These are phyloP conservation scores for Cinara cedri DNA, from an alignment of 2,888 invertebrate genomes.

Conservation along the genomic window DNA sequence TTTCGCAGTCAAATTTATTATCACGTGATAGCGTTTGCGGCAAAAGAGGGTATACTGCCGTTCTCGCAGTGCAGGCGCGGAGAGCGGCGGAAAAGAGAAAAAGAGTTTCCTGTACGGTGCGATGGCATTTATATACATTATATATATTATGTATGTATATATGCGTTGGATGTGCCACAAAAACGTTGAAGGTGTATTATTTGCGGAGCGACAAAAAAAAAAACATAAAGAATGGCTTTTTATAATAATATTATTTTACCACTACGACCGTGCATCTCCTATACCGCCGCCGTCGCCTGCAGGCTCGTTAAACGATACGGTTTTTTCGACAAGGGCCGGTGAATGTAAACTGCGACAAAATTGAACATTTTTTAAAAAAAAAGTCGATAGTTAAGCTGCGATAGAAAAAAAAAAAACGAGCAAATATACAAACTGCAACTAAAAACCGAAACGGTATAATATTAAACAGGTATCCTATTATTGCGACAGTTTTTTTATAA, in stretches of 20 bases:
- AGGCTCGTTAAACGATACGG: too few relatives aligned
- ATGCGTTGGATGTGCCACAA: slow-evolving; percentile 49
- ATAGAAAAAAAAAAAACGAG: too few relatives aligned
- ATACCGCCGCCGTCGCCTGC: too few relatives aligned
- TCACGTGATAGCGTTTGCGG: slow-evolving; percentile 59
- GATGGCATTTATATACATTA: slow-evolving; percentile 39
- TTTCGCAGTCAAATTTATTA: slow-evolving; percentile 61
- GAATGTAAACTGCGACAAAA: too few relatives aligned
- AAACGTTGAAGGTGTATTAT: slow-evolving; percentile 48
- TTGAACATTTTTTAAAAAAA: too few relatives aligned
- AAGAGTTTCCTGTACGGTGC: slow-evolving; percentile 56
- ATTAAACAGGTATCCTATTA: too few relatives aligned
- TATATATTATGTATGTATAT: not conserved
- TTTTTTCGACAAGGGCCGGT: too few relatives aligned
- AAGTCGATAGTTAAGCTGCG: too few relatives aligned
- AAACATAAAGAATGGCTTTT: slow-evolving; percentile 58
- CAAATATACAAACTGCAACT: too few relatives aligned
- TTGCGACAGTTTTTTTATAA: too few relatives aligned
- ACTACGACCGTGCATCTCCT: too few relatives aligned
- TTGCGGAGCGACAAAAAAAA: slow-evolving; percentile 10
- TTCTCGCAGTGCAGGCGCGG: not conserved
- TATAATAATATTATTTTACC: not conserved
- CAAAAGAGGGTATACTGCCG: slow-evolving; percentile 4
- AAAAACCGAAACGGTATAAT: too few relatives aligned
- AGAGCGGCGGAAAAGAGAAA: slow-evolving; percentile 33